Conservation (phyloP, 2,797 vertebrate genomes). For the Acestrorhynchus altus region DNA sequence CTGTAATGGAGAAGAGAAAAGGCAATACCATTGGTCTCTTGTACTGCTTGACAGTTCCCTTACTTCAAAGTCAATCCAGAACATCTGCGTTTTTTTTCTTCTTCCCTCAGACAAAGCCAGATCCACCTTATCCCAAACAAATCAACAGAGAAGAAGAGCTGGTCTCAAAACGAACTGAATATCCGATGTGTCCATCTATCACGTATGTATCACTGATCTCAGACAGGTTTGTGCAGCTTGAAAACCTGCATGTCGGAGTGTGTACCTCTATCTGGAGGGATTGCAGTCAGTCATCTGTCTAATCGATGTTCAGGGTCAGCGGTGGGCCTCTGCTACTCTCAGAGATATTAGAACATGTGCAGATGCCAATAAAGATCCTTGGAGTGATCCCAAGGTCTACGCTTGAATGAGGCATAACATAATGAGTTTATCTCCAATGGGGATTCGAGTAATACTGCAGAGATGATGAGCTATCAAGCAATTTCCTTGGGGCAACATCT, state of each 20-base stretch:
- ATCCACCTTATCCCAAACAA: constrained; percentile 26
- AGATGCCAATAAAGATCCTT: constrained; percentile 74
- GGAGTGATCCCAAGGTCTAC: constrained; percentile 73
- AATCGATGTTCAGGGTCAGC: constrained; percentile 68
- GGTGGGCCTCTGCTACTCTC: constrained; percentile 45
- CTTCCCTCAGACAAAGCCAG: constrained; percentile 25
- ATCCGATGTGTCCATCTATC: constrained; percentile 6
- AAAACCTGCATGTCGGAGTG: constrained; percentile 28
- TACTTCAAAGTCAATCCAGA: constrained; percentile 52
- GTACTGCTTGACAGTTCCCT: constrained; percentile 42
- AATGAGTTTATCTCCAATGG: constrained; percentile 80
- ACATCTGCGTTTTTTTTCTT: constrained; percentile 40
- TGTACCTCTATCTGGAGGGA: constrained; percentile 61
- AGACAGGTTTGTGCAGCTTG: not conserved
- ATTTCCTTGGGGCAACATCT: constrained; percentile 70
- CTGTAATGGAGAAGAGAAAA: constrained; percentile 78
- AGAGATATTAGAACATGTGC: constrained; percentile 61
- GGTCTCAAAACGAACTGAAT: not conserved
- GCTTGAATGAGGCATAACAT: constrained; percentile 77
- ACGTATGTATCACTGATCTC: not conserved
- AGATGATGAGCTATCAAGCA: constrained; percentile 81
- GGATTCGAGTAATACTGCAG: constrained; percentile 81
- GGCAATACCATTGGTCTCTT: constrained; percentile 54
- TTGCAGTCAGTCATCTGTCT: constrained; percentile 62
- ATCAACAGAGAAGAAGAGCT: constrained; percentile 8